phyloP scores from a whole-genome alignment of 2,888 invertebrate species.

The Oscheius myriophilus region DNA sequence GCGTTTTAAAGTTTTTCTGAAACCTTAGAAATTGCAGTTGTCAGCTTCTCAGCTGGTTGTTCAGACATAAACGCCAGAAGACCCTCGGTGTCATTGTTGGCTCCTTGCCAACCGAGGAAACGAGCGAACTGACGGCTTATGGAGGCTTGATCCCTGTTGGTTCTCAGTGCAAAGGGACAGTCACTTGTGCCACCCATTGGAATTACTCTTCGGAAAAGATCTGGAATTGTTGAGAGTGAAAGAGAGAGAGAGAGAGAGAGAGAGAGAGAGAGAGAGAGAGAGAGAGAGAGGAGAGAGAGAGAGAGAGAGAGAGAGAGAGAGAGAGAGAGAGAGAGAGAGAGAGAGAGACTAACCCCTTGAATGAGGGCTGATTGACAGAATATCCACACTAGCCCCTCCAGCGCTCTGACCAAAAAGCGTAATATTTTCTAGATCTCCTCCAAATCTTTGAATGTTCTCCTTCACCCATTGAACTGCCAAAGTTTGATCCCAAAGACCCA shows the following conservation, averaged over 20 bases:
- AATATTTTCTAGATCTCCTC: conserved; percentile 65
- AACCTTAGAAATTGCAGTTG: not conserved
- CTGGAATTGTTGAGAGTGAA: conserved; percentile 33
- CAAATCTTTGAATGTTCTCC: conserved; percentile 60
- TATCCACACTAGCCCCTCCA: conserved; percentile 59
- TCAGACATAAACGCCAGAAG: conserved; percentile 6
- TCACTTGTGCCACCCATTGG: conserved; percentile 57
- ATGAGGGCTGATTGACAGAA: conserved; percentile 55
- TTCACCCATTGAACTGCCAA: conserved; percentile 66
- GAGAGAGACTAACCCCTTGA: conserved; percentile 41
- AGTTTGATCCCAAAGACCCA: conserved; percentile 67
- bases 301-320: too few species aligned
- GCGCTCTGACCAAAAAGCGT: conserved; percentile 68
- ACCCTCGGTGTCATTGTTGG: not conserved
- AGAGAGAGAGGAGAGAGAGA: too few species aligned
- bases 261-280: not conserved
- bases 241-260: too few species aligned
- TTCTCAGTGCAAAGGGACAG: conserved; percentile 48
- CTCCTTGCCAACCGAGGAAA: conserved; percentile 46
- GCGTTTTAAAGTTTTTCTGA: too few species aligned
- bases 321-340: too few species aligned
- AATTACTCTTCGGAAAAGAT: conserved; percentile 55
- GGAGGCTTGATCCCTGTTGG: conserved; percentile 41
- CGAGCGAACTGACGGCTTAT: conserved; percentile 44
- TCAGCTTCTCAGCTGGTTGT: not conserved